Conservation (phyloP, 2,888 invertebrate species). For the Drosophila aldrichi region DNA sequence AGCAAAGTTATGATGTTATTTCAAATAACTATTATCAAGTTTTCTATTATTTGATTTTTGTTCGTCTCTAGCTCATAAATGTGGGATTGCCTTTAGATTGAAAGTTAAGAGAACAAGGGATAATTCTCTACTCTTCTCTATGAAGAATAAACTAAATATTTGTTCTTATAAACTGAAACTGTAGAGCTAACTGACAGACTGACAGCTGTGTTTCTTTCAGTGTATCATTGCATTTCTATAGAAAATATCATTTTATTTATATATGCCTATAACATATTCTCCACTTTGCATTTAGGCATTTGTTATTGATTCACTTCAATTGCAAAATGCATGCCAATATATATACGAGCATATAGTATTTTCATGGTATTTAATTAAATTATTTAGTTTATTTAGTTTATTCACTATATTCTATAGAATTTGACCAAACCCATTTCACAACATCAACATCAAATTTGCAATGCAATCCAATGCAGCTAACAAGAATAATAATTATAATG, state of each 20-base stretch:
- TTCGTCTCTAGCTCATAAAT: too few species aligned
- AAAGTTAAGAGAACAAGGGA: too few species aligned
- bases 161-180: neutral
- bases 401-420: constrained; percentile 8
- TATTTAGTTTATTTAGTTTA: constrained; percentile 6
- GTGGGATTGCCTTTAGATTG: too few species aligned
- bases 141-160: neutral
- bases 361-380: neutral
- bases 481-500: constrained; percentile 60
- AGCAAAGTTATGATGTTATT: too few species aligned
- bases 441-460: constrained; percentile 49
- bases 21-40: too few species aligned
- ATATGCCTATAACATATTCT: neutral
- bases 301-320: neutral
- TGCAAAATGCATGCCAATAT: neutral
- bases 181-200: too few species aligned
- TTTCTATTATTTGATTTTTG: too few species aligned
- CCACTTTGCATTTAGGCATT: neutral
- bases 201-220: neutral
- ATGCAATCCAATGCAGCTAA: constrained; percentile 41
- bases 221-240: neutral
- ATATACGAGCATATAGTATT: constrained; percentile 1
- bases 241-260: neutral
- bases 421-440: constrained; percentile 21
- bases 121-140: too few species aligned